Base-by-base conservation (phyloP, 2,113 vertebrate genomes). In the Labeo catla region DNA sequence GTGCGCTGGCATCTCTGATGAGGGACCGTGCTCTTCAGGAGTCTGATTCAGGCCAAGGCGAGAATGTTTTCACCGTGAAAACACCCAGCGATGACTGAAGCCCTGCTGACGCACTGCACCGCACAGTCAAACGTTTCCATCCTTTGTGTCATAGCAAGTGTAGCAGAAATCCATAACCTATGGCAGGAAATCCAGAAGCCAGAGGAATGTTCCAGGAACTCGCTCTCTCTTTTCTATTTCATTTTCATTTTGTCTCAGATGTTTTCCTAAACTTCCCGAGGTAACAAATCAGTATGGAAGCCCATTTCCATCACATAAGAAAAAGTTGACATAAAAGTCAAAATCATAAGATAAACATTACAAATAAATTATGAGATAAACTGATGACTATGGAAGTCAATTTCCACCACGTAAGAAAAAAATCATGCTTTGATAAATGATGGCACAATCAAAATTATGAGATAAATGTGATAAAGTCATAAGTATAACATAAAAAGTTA, bases 1-100 rank as follows among this genome's bases (percentile, higher is more conserved):
- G 91, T 89, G 39, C 82, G 11, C 83, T 16, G 82, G 83, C 79
- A 61, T 83, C 73, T 78, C 72, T 85, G 85, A 83, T 73, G 83
- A 79, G 83, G 57, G 52, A 78, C 39, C 0, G n/a, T 13, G 77
- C 45, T 61, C 70, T 87, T 59, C 57, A 61, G 61, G 50, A 79
- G 78, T 65, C 45, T n/a, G n/a, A 11, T 65, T 74, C 72, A 76
- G 61, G 59, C 73, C 43, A 77, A 87, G 73, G 74, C 49, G 43
- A 21, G 65, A 83, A 49, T 54, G 4, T 49, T 78, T 73, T 45
- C 70, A 21, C 21, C 23, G 39, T 34, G 59, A 70, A 57, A 87
- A 83, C 61, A 65, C 47, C 16, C 6, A 3, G 65, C n/a, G 78
- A 74, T 52, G 78, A 82, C 16, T 49, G 63, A 39, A 47, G 63